A percentile compares a stretch with the other conserved stretches of the same genome.
These are phyloP conservation scores for Megalonaias nervosa DNA, from an alignment of 1,140 invertebrate species.

Conservation along the genomic window DNA sequence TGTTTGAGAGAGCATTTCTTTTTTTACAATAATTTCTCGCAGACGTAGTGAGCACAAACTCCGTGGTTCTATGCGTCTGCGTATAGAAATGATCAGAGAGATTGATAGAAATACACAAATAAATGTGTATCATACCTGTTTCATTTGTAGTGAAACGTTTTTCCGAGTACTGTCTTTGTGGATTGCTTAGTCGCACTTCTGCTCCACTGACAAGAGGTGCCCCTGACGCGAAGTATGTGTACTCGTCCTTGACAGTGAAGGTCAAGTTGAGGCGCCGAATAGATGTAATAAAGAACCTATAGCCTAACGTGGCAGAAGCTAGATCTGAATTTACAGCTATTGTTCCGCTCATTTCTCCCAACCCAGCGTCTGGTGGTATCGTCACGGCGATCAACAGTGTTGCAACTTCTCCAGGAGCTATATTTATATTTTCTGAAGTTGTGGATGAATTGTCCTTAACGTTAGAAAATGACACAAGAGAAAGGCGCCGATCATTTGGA, in stretches of 20 bases:
- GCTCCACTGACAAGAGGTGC: conserved; percentile 40
- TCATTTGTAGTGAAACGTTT: conserved; percentile 23
- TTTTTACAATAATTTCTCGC: no score
- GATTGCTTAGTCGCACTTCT: conserved; percentile 25
- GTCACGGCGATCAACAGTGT: conserved; percentile 13
- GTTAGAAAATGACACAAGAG: conserved; percentile 28
- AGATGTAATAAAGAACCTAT: conserved; percentile 35
- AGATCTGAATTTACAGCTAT: conserved; percentile 29
- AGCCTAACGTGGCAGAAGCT: conserved; percentile 6
- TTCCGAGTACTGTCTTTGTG: conserved; percentile 7
- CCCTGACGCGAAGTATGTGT: conserved; percentile 42
- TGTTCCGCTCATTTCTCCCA: conserved; percentile 31
- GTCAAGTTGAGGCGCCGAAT: conserved; percentile 31
- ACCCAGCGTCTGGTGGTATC: conserved; percentile 1
- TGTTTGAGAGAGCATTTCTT: no score
- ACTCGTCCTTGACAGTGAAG: conserved; percentile 47
- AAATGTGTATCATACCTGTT: conserved; percentile 25
- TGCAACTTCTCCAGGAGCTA: conserved; percentile 24
- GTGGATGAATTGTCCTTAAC: conserved; percentile 3
- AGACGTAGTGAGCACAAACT: no score
- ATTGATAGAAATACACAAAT: not conserved
- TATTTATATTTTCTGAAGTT: conserved; percentile 3
- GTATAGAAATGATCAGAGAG: not conserved
- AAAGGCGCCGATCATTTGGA: conserved; percentile 26
- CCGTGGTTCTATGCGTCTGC: no score